A percentile compares a stretch with the other conserved stretches of the same genome.
phyloP scores from a whole-genome alignment of 2,113 vertebrate genomes.

The Phyllostomus discolor region DNA sequence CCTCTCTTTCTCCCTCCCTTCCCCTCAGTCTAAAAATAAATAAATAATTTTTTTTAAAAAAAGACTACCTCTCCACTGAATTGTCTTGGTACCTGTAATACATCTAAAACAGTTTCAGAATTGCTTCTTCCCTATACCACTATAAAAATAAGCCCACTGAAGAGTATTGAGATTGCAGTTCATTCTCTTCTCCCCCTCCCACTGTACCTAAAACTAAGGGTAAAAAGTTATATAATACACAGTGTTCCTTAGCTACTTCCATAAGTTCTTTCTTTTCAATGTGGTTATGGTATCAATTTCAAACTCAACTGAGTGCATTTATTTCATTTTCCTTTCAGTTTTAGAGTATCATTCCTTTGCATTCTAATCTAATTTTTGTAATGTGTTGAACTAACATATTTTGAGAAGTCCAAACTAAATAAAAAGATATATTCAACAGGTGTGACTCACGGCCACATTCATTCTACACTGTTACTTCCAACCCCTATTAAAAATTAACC shows the following conservation, averaged over 20 bases:
- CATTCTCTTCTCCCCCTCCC: background rate
- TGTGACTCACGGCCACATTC: background rate
- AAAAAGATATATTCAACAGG: background rate
- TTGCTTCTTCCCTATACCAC: background rate
- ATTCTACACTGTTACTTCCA: background rate
- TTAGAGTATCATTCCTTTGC: background rate
- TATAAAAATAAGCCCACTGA: background rate
- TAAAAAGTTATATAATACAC: background rate
- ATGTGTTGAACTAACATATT: background rate
- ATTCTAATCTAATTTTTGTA: background rate
- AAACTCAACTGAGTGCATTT: background rate
- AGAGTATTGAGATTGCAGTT: background rate
- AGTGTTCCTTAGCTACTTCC: background rate
- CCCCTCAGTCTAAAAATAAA: no score
- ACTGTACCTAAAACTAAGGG: background rate
- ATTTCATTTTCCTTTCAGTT: background rate
- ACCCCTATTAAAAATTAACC: background rate
- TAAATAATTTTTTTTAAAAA: no score
- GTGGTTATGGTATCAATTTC: background rate
- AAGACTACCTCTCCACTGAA: background rate
- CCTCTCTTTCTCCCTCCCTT: no score
- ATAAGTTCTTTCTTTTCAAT: background rate
- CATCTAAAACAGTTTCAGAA: background rate
- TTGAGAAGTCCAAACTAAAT: background rate
- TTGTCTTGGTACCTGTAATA: background rate